Evolutionary conservation across 2,888 invertebrate genomes (phyloP), one percentile per base, ranked within the genome.

Genomic region (Tetrapedia diversipes): DNA sequence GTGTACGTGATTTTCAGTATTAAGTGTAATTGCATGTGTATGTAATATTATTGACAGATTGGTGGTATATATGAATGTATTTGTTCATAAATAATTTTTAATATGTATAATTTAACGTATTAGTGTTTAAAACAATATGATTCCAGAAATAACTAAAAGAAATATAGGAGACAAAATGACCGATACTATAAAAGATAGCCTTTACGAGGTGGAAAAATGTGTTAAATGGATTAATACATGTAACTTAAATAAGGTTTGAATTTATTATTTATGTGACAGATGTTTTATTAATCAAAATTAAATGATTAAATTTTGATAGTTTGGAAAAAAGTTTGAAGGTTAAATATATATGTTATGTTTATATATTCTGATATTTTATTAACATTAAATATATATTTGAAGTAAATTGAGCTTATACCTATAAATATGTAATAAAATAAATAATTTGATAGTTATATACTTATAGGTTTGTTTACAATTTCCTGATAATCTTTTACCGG

Each of bases 401-500:
- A 7, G 41, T 0, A 11, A 16, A 53, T 6, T 49, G 43, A 43
- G n/a, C 34, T 19, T 10, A 49, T 37, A 56, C 7, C 11, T 32
- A 39, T 14, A 45, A 24, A 19, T 39, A 37, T 57, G 7, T 22
- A 22, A 8, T 24, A 60, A 3, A 32, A 34, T 19, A 16, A 19
- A 37, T 10, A 32, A 37, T 29, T 37, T 37, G 10, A 51, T 24
- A 43, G 3, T 34, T 7, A 19, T 45, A 65, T 71, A 41, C 65
- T 84, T 87, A 32, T 60, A 98, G 97, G 95, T 98, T 41, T 98
- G 97, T 80, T 93, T 98, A 51, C 98, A 98, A 93, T 98, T 98
- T 92, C 98, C 98, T 10, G 98, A 98, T 92, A 93, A 94, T 59
- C 93, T 97, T 68, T 92, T 98, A 66, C 88, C 92, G 27, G 94